phyloP scores from a whole-genome alignment of 2,888 invertebrate species.

The Boloria euphrosyne region DNA sequence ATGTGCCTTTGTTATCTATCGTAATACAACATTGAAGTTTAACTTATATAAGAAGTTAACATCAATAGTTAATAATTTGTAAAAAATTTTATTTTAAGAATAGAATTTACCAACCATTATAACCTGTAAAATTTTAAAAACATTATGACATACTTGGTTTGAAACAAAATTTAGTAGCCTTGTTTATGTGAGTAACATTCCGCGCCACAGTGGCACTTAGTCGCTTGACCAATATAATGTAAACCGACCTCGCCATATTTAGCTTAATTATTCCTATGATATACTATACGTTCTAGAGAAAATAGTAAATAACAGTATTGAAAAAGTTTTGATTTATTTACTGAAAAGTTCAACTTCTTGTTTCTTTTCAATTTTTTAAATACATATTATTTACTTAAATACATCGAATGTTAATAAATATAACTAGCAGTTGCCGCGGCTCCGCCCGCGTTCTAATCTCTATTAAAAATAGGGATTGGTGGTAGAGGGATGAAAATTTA shows the following conservation, averaged over 20 bases:
- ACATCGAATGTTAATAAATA: too few species aligned
- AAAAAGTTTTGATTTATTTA: background rate
- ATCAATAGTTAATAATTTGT: too few species aligned
- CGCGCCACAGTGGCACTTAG: slow-evolving; percentile 68
- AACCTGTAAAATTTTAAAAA: background rate
- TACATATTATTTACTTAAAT: too few species aligned
- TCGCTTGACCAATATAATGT: slow-evolving; percentile 17
- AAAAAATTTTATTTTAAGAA: too few species aligned
- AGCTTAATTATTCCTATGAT: slow-evolving; percentile 26
- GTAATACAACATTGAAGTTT: too few species aligned
- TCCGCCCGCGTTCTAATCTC: too few species aligned
- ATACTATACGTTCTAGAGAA: slow-evolving; percentile 13
- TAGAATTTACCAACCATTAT: background rate
- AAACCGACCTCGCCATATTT: slow-evolving; percentile 30
- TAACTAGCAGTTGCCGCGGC: too few species aligned
- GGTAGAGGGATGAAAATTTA: background rate
- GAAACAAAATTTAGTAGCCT: slow-evolving; percentile 12
- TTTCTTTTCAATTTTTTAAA: too few species aligned
- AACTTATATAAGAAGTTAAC: too few species aligned
- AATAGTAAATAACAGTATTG: background rate
- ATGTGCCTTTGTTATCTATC: too few species aligned
- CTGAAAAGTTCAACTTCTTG: background rate
- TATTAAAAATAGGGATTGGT: too few species aligned
- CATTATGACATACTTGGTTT: background rate
- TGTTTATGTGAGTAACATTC: slow-evolving; percentile 66